phyloP scores from a whole-genome alignment of 2,888 invertebrate genomes.

The Trichacis sp. region DNA sequence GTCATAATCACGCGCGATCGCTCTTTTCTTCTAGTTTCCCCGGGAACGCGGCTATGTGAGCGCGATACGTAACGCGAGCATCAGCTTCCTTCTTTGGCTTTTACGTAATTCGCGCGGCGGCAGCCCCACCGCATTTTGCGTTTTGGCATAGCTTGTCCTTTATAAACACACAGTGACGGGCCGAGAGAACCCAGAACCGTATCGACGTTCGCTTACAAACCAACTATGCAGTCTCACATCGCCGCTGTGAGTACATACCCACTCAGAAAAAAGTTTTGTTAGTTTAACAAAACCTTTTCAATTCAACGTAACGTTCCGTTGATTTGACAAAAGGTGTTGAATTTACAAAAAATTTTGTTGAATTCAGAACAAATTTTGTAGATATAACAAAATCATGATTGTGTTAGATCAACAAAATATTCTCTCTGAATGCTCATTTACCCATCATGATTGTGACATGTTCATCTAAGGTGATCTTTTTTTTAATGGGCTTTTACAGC shows the following conservation, averaged over 20 bases:
- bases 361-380: too few species aligned
- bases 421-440: constrained; percentile 5
- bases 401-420: too few species aligned
- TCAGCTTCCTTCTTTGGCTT: constrained; percentile 57
- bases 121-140: constrained; percentile 54
- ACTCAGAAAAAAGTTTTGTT: too few species aligned
- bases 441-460: constrained; percentile 5
- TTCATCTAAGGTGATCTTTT: too few species aligned
- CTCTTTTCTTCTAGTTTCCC: constrained; percentile 39
- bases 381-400: too few species aligned
- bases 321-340: too few species aligned
- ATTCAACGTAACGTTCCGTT: too few species aligned
- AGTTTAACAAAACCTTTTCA: too few species aligned
- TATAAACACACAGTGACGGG: constrained; percentile 63
- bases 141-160: constrained; percentile 63
- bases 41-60: constrained; percentile 15
- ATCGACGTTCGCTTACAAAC: constrained; percentile 54
- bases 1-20: too few species aligned
- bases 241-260: constrained; percentile 60
- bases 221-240: constrained; percentile 57
- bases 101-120: constrained; percentile 55
- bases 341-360: constrained; percentile 16
- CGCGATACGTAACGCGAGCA: constrained; percentile 51
- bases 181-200: constrained; percentile 59
- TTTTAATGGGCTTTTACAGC: constrained; percentile 48